Evolutionary conservation across 2,797 vertebrate species (phyloP).

Genomic region (Sciurus vulgaris): DNA sequence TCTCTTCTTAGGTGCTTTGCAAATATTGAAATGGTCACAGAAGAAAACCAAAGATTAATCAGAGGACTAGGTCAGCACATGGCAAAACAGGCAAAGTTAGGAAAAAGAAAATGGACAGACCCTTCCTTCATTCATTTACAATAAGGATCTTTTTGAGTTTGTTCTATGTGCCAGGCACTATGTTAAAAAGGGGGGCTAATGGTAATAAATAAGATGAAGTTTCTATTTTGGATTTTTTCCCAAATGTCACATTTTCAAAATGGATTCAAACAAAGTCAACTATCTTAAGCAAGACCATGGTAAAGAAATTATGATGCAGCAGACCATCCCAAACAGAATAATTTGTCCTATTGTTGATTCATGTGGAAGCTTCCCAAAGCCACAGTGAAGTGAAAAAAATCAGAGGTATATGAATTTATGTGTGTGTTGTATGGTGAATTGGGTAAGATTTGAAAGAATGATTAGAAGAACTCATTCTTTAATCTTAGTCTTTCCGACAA

Average conservation of each 20-base stretch:
- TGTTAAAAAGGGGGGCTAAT: neutral
- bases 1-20: neutral
- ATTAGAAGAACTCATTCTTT: neutral
- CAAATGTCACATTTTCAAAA: conserved; percentile 35
- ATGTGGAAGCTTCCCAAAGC: neutral
- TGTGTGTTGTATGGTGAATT: neutral
- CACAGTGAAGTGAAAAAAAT: neutral
- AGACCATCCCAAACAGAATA: neutral
- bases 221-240: conserved; percentile 47
- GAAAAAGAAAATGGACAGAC: neutral
- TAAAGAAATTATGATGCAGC: neutral
- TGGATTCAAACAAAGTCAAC: neutral
- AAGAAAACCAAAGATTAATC: neutral
- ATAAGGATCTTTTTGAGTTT: neutral
- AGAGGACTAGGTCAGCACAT: neutral
- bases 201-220: neutral
- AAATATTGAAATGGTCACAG: neutral
- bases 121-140: neutral
- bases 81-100: neutral
- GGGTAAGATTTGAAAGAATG: neutral
- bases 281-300: neutral
- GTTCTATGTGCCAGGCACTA: neutral
- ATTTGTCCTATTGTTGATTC: neutral
- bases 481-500: neutral
- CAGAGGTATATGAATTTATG: too few relatives aligned